Conservation (phyloP, 2,888 invertebrate genomes). For the Geotrupes spiniger region DNA sequence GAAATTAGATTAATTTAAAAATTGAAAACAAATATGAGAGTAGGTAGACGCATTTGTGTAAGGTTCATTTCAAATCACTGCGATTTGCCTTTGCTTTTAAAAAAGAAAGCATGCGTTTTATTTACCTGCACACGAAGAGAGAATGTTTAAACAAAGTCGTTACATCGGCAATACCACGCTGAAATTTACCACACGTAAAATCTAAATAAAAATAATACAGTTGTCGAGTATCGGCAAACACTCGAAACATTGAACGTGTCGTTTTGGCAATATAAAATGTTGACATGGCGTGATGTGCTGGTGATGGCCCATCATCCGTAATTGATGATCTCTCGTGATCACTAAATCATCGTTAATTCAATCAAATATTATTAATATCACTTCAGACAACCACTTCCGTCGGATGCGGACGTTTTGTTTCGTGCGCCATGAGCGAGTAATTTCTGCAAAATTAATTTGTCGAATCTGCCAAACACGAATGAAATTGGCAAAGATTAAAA, state of each 20-base stretch:
- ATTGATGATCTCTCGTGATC: slow-evolving; percentile 25
- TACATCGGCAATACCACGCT: too few species aligned
- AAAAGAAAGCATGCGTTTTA: neutral
- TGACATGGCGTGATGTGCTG: slow-evolving; percentile 23
- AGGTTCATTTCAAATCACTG: too few species aligned
- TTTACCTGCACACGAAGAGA: neutral
- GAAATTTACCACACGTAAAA: neutral
- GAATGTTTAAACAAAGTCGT: neutral
- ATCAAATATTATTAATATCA: slow-evolving; percentile 33
- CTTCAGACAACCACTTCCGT: slow-evolving; percentile 35
- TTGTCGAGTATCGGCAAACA: slow-evolving; percentile 3
- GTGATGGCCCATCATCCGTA: slow-evolving; percentile 24
- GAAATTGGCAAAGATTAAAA: too few species aligned
- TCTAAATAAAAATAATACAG: neutral
- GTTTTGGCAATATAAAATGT: slow-evolving; percentile 1
- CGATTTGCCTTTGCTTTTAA: too few species aligned
- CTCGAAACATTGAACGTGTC: slow-evolving; percentile 4
- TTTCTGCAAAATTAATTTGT: slow-evolving; percentile 1
- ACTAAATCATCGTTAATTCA: slow-evolving; percentile 35
- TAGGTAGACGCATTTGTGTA: too few species aligned
- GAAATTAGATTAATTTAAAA: too few species aligned
- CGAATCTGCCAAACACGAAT: neutral
- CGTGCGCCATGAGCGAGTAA: neutral
- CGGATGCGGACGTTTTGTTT: slow-evolving; percentile 24
- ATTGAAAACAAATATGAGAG: too few species aligned